Percentiles rank a stretch among this genome's conserved stretches.
phyloP scores from a whole-genome alignment of 2,113 vertebrate species.

The Charina bottae region DNA sequence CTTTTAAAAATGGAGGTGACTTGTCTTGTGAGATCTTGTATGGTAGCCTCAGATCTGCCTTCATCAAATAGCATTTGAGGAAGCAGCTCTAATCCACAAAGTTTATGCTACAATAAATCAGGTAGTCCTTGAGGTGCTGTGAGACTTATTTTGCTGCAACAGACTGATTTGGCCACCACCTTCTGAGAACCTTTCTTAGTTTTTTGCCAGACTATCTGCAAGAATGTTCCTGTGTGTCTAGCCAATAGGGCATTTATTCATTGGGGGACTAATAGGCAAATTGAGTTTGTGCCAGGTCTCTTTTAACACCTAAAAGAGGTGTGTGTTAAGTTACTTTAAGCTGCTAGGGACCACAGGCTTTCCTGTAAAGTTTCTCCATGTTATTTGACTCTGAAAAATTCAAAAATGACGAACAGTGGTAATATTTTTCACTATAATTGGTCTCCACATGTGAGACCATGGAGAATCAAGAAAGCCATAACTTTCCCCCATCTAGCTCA shows the following conservation, averaged over 20 bases:
- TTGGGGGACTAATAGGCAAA: background rate
- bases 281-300: constrained; percentile 17
- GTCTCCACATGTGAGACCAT: constrained; percentile 7
- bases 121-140: background rate
- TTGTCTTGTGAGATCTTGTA: background rate
- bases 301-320: constrained; percentile 15
- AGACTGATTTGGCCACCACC: background rate
- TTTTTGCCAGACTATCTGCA: background rate
- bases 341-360: constrained; percentile 33
- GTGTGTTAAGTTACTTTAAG: constrained; percentile 7
- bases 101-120: background rate
- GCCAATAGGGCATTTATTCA: constrained; percentile 26
- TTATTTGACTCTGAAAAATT: constrained; percentile 53
- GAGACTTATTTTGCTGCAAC: background rate
- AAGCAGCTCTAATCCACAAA: background rate
- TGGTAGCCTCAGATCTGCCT: background rate
- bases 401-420: constrained; percentile 3
- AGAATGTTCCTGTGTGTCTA: background rate
- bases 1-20: background rate
- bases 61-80: background rate
- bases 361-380: constrained; percentile 40
- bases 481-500: constrained; percentile 15
- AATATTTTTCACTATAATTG: constrained; percentile 29
- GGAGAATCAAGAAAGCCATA: background rate
- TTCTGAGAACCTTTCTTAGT: background rate